Percentiles rank a stretch among this genome's conserved stretches.
These are phyloP conservation scores for Fragum sueziense DNA, from an alignment of 2,888 invertebrate genomes.

Conservation along the genomic window DNA sequence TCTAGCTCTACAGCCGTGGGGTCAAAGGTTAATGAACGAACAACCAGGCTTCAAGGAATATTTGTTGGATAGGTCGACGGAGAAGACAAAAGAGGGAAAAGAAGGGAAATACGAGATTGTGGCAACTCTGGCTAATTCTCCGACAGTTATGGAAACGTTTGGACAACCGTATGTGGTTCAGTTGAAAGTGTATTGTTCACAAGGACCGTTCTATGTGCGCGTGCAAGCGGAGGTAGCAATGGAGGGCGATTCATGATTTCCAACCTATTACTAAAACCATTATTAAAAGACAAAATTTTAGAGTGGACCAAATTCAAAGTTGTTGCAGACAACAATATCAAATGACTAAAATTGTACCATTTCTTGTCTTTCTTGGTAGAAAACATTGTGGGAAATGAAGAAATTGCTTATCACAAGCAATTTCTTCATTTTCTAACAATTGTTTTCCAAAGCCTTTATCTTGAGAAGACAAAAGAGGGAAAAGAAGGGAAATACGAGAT, in stretches of 20 bases:
- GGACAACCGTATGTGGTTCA: slow-evolving; percentile 86
- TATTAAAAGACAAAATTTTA: background rate
- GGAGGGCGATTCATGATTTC: slow-evolving; percentile 84
- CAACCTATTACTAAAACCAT: background rate
- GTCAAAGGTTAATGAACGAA: slow-evolving; percentile 88
- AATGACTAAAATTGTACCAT: too few species aligned
- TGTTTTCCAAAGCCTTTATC: too few species aligned
- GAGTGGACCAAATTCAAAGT: too few species aligned
- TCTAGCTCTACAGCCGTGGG: slow-evolving; percentile 90
- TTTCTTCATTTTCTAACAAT: too few species aligned
- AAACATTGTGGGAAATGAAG: background rate
- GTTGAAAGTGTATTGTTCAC: slow-evolving; percentile 87
- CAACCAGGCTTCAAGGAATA: slow-evolving; percentile 91
- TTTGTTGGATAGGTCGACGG: slow-evolving; percentile 89
- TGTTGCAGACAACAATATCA: too few species aligned
- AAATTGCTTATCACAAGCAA: background rate
- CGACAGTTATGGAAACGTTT: slow-evolving; percentile 84
- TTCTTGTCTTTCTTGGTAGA: background rate
- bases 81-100: slow-evolving; percentile 88
- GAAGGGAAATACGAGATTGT: slow-evolving; percentile 90
- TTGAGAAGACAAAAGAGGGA: slow-evolving; percentile 88
- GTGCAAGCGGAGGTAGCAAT: slow-evolving; percentile 89
- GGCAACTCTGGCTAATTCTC: slow-evolving; percentile 83
- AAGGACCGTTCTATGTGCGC: slow-evolving; percentile 91
- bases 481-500: slow-evolving; percentile 90